Percentiles rank a stretch among this genome's conserved stretches.
phyloP scores from a whole-genome alignment of 2,113 vertebrate species.

The Megaceryle maxima region DNA sequence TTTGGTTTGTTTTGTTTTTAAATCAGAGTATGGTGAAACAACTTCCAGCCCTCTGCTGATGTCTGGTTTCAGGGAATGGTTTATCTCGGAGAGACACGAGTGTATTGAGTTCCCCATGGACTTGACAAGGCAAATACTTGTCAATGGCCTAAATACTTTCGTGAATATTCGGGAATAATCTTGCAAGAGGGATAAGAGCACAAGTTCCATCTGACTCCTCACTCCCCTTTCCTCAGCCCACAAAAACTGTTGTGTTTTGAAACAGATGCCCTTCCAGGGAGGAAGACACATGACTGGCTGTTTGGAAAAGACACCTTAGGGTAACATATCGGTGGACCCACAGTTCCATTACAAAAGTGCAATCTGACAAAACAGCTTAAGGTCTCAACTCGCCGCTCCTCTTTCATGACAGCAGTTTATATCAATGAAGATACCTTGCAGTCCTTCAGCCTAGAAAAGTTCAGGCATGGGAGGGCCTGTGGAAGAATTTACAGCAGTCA shows the following conservation, averaged over 20 bases:
- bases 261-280: slow-evolving; percentile 35
- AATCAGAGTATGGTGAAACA: not conserved
- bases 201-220: slow-evolving; percentile 5
- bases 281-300: slow-evolving; percentile 18
- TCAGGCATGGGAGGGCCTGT: slow-evolving; percentile 1
- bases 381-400: not conserved
- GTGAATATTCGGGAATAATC: slow-evolving; percentile 41
- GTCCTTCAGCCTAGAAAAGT: not conserved
- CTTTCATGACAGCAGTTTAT: not conserved
- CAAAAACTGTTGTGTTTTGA: slow-evolving; percentile 23
- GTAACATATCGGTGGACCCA: not conserved
- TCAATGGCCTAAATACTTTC: slow-evolving; percentile 13
- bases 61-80: not conserved
- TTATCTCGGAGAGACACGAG: not conserved
- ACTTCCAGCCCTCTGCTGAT: not conserved
- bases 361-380: slow-evolving; percentile 4
- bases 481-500: slow-evolving; percentile 36
- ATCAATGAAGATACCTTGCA: not conserved
- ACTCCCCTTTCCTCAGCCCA: not conserved
- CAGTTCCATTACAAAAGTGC: not conserved
- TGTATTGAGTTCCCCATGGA: not conserved
- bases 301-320: slow-evolving; percentile 34
- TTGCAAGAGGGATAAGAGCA: not conserved
- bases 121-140: slow-evolving; percentile 46
- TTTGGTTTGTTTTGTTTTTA: not conserved